Base-by-base conservation (phyloP, 2,888 invertebrate genomes). In the Andrena fulva region DNA sequence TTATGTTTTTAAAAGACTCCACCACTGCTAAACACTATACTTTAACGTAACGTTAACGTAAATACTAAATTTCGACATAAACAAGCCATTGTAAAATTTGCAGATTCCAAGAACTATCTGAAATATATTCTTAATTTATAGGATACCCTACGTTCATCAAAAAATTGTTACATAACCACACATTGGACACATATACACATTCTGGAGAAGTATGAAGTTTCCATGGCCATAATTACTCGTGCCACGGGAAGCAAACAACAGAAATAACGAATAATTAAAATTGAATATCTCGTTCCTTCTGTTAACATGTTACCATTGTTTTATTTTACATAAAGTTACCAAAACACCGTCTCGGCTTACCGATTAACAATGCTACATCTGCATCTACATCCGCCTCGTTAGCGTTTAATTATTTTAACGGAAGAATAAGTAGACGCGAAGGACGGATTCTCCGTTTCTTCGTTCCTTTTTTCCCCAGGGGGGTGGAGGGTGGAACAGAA, bases 341-440 rank as follows among this genome's bases (percentile, higher is more conserved):
- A 52, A 35, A 66, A 20, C 4, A 24, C 8, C 62, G 66, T 81
- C 67, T 76, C 71, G 52, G 71, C 48, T 82, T 72, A 67, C 68
- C 62, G 16, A 67, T 80, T 80, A 74, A 56, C 73, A 64, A 33
- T 68, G 72, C 80, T 79, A 80, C 76, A 66, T 70, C 78, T 79
- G 74, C 77, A 70, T 42, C 75, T 76, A 54, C 48, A 72, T 16
- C 77, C 59, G 79, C 85, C 81, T 87, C 85, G 85, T 86, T 80
- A 80, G 77, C 77, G 86, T 86, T 88, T 87, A 87, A 90, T 90
- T 89, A 89, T 86, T 86, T 87, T 80, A 84, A 84, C 82, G 74
- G 67, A 75, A 75, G 72, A 85, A 82, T 84, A 86, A 87, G 79
- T 81, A 78, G 52, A 52, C 69, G 50, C 69, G 63, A 77, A 79